A percentile compares a stretch with the other conserved stretches of the same genome.
Conservation (phyloP, 2,888 invertebrate genomes). For the Sminthurides aquaticus region DNA sequence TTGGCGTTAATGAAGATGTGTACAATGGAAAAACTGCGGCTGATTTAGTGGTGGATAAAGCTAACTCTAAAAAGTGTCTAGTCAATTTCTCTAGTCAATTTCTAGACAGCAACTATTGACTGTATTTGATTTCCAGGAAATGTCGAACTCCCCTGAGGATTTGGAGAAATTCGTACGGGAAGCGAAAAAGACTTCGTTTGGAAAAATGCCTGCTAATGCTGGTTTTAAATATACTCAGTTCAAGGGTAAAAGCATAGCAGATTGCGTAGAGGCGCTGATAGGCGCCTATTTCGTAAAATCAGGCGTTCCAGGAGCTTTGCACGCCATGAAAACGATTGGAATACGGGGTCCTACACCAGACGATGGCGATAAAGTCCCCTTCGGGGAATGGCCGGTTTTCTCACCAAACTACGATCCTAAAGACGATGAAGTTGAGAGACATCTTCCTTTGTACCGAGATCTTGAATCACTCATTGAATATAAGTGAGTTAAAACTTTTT, state of each 20-base stretch:
- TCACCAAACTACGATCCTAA: not conserved
- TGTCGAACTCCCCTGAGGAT: not conserved
- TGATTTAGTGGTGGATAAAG: constrained; percentile 12
- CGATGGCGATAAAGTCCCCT: constrained; percentile 4
- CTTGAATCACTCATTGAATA: constrained; percentile 64
- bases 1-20: constrained; percentile 20
- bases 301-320: constrained; percentile 53
- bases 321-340: constrained; percentile 59
- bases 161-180: not conserved
- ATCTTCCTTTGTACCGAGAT: constrained; percentile 27
- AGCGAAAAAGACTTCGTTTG: not conserved
- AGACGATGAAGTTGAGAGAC: not conserved
- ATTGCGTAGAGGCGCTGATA: constrained; percentile 77
- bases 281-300: constrained; percentile 63
- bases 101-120: too few relatives aligned
- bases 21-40: not conserved
- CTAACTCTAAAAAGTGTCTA: too few relatives aligned
- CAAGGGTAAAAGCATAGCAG: constrained; percentile 60
- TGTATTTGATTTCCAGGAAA: too few relatives aligned
- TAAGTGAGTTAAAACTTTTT: constrained; percentile 49
- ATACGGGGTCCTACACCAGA: constrained; percentile 47
- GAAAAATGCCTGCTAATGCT: constrained; percentile 11
- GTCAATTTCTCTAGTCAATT: too few relatives aligned
- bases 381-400: constrained; percentile 1
- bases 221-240: constrained; percentile 27